These are phyloP conservation scores for Hirundo rustica DNA, from an alignment of 2,797 vertebrate species.

Conservation along the genomic window DNA sequence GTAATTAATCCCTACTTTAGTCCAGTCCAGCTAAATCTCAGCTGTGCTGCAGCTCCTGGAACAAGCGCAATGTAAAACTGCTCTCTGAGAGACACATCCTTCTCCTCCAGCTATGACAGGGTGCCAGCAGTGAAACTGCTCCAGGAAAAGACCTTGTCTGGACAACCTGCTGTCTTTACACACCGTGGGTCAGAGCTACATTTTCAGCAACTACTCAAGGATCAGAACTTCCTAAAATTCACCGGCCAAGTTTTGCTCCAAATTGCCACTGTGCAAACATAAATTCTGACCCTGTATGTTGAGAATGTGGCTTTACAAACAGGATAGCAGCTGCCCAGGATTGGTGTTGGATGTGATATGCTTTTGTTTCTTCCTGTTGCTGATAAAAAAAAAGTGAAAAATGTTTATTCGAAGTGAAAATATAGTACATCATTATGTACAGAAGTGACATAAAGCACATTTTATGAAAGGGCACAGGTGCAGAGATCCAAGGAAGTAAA, in stretches of 20 bases:
- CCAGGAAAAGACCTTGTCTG: neutral
- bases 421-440: neutral
- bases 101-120: neutral
- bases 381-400: neutral
- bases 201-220: neutral
- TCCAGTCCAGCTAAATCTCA: neutral
- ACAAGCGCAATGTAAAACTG: neutral
- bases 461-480: neutral
- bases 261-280: neutral
- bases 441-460: neutral
- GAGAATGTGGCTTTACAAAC: neutral
- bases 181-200: neutral
- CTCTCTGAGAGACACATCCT: neutral
- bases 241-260: neutral
- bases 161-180: neutral
- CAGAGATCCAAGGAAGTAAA: neutral
- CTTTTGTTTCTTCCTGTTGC: neutral
- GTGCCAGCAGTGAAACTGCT: neutral
- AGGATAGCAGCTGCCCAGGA: neutral
- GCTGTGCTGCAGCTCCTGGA: neutral
- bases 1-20: rapidly evolving
- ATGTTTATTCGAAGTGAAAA: neutral
- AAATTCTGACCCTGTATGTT: neutral
- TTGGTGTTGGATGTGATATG: neutral
- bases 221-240: neutral